A percentile compares a stretch with the other conserved stretches of the same genome.
Conservation (phyloP, 2,113 vertebrate species). For the Myocastor coypus region DNA sequence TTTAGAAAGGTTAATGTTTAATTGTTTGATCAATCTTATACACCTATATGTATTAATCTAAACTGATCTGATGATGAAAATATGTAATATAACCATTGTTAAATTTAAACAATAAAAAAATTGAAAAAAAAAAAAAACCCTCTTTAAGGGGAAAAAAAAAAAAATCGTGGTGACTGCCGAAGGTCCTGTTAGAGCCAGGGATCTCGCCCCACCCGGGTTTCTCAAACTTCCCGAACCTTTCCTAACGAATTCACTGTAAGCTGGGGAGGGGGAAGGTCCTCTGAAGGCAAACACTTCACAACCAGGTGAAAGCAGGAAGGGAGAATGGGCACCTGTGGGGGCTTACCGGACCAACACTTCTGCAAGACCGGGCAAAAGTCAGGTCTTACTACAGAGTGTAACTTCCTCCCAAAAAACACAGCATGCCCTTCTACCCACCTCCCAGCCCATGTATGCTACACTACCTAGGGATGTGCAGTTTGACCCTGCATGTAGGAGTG, state of each 20-base stretch:
- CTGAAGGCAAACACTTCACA: not conserved
- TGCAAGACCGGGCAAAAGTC: not conserved
- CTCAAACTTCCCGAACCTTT: not conserved
- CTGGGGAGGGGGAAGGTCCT: not conserved
- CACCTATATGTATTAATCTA: too few species aligned
- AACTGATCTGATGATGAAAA: too few species aligned
- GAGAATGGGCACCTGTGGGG: not conserved
- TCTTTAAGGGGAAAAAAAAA: too few species aligned
- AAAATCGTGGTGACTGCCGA: not conserved
- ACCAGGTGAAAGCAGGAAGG: not conserved
- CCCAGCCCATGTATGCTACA: not conserved
- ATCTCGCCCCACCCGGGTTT: not conserved
- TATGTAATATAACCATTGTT: too few species aligned
- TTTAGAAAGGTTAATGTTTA: too few species aligned
- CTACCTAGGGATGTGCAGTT: not conserved
- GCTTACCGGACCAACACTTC: not conserved
- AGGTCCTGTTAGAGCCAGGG: not conserved
- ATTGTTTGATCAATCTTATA: too few species aligned
- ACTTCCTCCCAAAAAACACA: not conserved
- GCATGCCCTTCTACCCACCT: not conserved
- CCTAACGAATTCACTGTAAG: not conserved
- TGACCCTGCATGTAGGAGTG: not conserved
- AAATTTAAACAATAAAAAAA: too few species aligned
- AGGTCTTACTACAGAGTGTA: not conserved
- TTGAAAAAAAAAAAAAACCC: too few species aligned